These are phyloP conservation scores for Gavialis gangeticus DNA, from an alignment of 2,113 vertebrate genomes.

Conservation along the genomic window DNA sequence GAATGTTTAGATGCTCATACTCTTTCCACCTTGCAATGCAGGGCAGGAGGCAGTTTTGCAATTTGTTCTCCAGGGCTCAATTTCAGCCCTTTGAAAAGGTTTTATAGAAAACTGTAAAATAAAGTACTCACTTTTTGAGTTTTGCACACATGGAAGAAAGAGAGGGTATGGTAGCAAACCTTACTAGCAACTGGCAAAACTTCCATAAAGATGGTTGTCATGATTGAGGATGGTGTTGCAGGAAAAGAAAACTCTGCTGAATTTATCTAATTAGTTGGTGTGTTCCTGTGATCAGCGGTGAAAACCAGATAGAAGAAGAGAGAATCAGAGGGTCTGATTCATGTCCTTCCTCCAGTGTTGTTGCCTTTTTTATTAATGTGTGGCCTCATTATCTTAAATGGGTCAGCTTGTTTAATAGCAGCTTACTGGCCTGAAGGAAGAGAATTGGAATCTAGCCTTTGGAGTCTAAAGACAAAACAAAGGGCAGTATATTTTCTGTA, in stretches of 20 bases:
- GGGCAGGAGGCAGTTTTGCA: neutral
- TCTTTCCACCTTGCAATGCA: constrained; percentile 28
- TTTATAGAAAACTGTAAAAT: neutral
- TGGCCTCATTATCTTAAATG: constrained; percentile 21
- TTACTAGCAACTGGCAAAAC: neutral
- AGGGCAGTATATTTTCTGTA: constrained; percentile 46
- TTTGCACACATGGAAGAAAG: constrained; percentile 11
- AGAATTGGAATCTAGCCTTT: neutral
- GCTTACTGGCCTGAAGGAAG: neutral
- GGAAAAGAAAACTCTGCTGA: neutral
- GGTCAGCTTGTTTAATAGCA: neutral
- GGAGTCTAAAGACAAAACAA: constrained; percentile 10
- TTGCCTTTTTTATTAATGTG: neutral
- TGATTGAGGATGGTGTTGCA: neutral
- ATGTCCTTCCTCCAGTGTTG: neutral
- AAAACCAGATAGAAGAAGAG: neutral
- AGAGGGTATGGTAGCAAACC: neutral
- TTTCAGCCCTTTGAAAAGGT: constrained; percentile 22
- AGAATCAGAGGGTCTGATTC: neutral
- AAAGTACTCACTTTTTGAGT: neutral
- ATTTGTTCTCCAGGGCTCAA: constrained; percentile 11
- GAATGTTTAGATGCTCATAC: constrained; percentile 46
- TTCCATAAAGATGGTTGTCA: neutral
- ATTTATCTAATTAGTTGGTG: constrained; percentile 18
- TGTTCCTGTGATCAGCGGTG: neutral